phyloP scores from a whole-genome alignment of 2,888 invertebrate genomes.

The Pachymerium ferrugineum region DNA sequence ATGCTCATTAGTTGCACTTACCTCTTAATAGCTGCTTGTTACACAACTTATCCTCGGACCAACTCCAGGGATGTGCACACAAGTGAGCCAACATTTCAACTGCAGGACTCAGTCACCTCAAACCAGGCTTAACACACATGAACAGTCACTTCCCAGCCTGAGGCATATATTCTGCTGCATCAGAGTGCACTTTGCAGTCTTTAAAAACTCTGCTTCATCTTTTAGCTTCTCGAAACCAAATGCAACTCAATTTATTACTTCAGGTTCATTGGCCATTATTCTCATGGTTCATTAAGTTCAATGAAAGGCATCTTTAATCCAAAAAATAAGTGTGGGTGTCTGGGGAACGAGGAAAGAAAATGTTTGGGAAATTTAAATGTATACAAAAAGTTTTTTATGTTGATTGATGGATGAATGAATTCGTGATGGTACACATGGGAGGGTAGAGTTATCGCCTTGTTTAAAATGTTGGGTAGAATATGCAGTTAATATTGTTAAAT shows the following conservation, averaged over 20 bases:
- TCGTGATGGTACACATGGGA: background rate
- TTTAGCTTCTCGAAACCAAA: background rate
- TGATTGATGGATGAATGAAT: background rate
- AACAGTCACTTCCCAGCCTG: background rate
- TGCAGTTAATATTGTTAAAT: background rate
- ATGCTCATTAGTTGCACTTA: too few species aligned
- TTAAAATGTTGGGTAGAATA: background rate
- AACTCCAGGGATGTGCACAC: constrained; percentile 3
- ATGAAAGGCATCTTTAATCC: too few species aligned
- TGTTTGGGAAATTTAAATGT: too few species aligned
- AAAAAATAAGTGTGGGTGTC: too few species aligned
- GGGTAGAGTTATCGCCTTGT: background rate
- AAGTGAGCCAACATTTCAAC: constrained; percentile 15
- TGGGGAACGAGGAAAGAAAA: too few species aligned
- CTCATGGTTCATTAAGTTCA: too few species aligned
- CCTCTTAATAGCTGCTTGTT: too few species aligned
- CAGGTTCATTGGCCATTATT: background rate
- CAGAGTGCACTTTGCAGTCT: background rate
- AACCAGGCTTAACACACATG: background rate
- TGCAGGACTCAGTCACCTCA: background rate
- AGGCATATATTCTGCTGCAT: background rate
- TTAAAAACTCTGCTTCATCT: background rate
- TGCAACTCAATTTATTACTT: background rate
- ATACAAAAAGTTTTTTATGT: too few species aligned
- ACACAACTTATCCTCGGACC: too few species aligned